Conservation (phyloP, 2,113 vertebrate species). For the Girardinichthys multiradiatus region DNA sequence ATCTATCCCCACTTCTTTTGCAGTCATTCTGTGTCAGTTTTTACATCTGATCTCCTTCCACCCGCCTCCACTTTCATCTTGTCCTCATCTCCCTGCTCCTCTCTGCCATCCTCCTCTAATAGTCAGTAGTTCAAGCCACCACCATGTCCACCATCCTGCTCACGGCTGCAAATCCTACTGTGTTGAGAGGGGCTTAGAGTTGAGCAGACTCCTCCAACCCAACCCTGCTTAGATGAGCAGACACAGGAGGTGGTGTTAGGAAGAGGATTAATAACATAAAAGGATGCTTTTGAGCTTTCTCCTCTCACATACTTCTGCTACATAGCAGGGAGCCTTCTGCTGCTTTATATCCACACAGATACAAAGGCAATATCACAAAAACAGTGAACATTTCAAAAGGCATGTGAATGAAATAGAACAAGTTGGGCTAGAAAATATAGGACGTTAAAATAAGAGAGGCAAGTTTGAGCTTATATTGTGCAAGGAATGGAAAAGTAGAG, state of each 20-base stretch:
- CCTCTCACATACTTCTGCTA: constrained; percentile 19
- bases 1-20: constrained; percentile 24
- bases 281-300: constrained; percentile 16
- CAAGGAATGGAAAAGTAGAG: constrained; percentile 33
- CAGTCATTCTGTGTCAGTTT: constrained; percentile 23
- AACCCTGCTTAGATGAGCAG: constrained; percentile 15
- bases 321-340: constrained; percentile 16
- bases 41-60: constrained; percentile 16
- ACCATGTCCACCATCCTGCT: constrained; percentile 28
- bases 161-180: constrained; percentile 34
- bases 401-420: constrained; percentile 47
- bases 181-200: constrained; percentile 33
- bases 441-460: background rate
- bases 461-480: constrained; percentile 7
- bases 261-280: constrained; percentile 62
- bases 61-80: constrained; percentile 24
- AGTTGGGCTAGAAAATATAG: constrained; percentile 1
- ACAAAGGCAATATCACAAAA: constrained; percentile 59
- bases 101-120: constrained; percentile 19
- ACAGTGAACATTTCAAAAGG: constrained; percentile 65
- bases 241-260: constrained; percentile 41
- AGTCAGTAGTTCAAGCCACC: constrained; percentile 32
- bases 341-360: constrained; percentile 32
- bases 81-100: constrained; percentile 2
- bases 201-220: constrained; percentile 31